Conservation (phyloP, 2,888 invertebrate genomes). For the Synanthedon formicaeformis region DNA sequence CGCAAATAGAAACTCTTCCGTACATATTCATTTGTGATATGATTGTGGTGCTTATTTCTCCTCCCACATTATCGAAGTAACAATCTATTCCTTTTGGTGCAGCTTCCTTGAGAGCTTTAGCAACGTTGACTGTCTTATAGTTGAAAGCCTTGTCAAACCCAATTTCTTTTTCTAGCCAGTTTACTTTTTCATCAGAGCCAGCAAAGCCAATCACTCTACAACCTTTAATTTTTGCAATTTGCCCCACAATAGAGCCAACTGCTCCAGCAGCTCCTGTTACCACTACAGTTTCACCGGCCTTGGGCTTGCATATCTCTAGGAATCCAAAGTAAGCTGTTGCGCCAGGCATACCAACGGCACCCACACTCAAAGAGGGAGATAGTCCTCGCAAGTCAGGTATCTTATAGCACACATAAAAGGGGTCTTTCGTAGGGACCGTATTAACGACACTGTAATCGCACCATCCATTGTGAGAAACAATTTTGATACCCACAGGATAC, state of each 20-base stretch:
- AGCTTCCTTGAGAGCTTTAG: slow-evolving; percentile 65
- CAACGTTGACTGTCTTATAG: slow-evolving; percentile 74
- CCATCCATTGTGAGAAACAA: slow-evolving; percentile 77
- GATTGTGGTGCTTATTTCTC: slow-evolving; percentile 71
- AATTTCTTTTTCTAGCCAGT: slow-evolving; percentile 72
- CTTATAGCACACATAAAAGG: slow-evolving; percentile 15
- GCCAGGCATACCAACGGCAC: slow-evolving; percentile 77
- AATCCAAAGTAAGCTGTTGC: slow-evolving; percentile 80
- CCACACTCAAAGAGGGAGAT: slow-evolving; percentile 68
- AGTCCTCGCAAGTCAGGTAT: slow-evolving; percentile 66
- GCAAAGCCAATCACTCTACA: slow-evolving; percentile 75
- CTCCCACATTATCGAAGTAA: slow-evolving; percentile 83
- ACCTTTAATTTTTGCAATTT: slow-evolving; percentile 80
- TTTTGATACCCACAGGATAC: slow-evolving; percentile 71
- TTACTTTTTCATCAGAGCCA: slow-evolving; percentile 77
- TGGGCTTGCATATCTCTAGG: slow-evolving; percentile 75
- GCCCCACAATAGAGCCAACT: slow-evolving; percentile 79
- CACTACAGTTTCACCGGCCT: slow-evolving; percentile 76
- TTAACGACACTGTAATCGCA: slow-evolving; percentile 54
- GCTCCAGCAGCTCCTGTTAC: slow-evolving; percentile 81
- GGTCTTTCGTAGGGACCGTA: background rate
- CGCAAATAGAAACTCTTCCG: slow-evolving; percentile 74
- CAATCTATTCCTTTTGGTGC: slow-evolving; percentile 80
- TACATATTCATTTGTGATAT: slow-evolving; percentile 70
- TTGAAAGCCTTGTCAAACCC: slow-evolving; percentile 79